Evolutionary conservation across 23 tunicate genomes (phyloP), one percentile per base, ranked within the genome.

Genomic region (Ciona savignyi): DNA sequence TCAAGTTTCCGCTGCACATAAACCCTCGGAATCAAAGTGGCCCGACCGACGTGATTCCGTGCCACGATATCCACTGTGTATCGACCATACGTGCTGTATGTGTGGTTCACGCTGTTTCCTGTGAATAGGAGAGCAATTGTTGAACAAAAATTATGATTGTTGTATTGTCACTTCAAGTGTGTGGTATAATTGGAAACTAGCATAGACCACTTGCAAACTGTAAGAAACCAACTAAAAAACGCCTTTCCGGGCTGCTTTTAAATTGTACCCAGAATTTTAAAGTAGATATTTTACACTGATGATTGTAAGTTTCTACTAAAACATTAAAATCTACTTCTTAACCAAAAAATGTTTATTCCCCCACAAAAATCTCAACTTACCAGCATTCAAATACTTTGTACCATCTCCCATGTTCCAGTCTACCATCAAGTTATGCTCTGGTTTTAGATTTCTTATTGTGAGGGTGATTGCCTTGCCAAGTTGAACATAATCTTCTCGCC

Each of bases 331-430:
- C n/a, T n/a, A n/a, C n/a, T n/a, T n/a, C n/a, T n/a, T n/a, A n/a
- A n/a, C n/a, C n/a, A n/a, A n/a, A n/a, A n/a, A n/a, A n/a, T n/a
- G 61, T 33, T 23, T 19, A 76, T 64, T 3, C 9, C 3, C n/a
- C n/a, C n/a, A n/a, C n/a, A n/a, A n/a, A 29, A 23, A 4, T 25
- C 65, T 34, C 6, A 68, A 26, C 78, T 0, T 30, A 81, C 85
- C 85, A 19, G 73, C 73, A 66, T 81, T 66, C 27, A 23, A 32
- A 29, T 81, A 81, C 0, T 29, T 66, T 20, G 70, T 73, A 1
- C 78, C 85, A 33, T 81, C 85, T 11, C 77, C 85, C 85, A 81
- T 81, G 3, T 25, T 25, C 85, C 85, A 81, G 66, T 72, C 66
- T 9, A 73, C 68, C n/a, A 34, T 72, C 26, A 81, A 42, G n/a